Percentiles rank a stretch among this genome's conserved stretches.
These are phyloP conservation scores for Dolichotis patagonum DNA, from an alignment of 2,113 vertebrate genomes.

Conservation along the genomic window DNA sequence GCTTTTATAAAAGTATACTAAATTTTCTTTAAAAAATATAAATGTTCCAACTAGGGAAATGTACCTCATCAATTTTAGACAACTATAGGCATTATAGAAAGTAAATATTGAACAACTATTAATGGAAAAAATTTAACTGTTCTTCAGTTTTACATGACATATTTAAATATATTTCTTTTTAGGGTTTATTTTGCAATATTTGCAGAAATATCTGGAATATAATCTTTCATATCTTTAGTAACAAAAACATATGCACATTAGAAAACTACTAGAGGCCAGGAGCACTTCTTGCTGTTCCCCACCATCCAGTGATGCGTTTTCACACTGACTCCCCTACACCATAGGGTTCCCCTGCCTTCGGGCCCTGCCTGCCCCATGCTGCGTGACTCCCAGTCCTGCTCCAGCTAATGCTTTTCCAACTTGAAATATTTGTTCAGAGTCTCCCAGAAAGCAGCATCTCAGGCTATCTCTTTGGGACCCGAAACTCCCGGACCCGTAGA, in stretches of 20 bases:
- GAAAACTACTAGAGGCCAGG: not conserved
- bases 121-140: not conserved
- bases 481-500: no score
- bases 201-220: not conserved
- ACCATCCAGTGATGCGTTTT: not conserved
- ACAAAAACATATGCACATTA: not conserved
- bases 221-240: not conserved
- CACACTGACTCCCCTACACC: not conserved
- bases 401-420: not conserved
- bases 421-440: not conserved
- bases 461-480: no score
- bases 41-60: not conserved
- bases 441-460: no score
- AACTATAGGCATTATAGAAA: not conserved
- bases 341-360: not conserved
- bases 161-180: not conserved
- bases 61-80: not conserved
- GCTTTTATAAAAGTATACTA: slow-evolving; percentile 43
- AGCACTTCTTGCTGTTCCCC: not conserved
- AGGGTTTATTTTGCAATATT: not conserved
- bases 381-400: not conserved
- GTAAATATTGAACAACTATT: not conserved
- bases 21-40: not conserved
- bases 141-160: not conserved
- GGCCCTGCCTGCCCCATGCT: fast-evolving